phyloP scores from a whole-genome alignment of 2,113 vertebrate species.

The Butastur rufipennis region DNA sequence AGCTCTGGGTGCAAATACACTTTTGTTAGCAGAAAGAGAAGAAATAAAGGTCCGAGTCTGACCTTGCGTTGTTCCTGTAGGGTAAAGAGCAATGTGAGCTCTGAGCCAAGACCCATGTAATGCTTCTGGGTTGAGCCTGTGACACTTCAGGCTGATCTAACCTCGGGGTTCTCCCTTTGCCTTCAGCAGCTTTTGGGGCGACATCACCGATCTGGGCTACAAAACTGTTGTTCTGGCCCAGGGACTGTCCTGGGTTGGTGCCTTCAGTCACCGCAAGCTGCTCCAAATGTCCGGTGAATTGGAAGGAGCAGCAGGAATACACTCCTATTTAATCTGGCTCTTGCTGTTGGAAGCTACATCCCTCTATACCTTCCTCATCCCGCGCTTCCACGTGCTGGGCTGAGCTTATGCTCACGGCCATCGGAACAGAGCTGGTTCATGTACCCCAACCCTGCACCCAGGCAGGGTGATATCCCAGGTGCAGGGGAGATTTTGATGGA shows the following conservation, averaged over 20 bases:
- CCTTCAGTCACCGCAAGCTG: fast-evolving
- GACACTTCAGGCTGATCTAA: background rate
- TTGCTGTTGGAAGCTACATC: background rate
- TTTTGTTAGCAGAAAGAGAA: background rate
- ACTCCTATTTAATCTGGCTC: background rate
- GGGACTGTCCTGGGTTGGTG: background rate
- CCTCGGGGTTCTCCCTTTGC: background rate
- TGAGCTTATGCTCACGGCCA: fast-evolving
- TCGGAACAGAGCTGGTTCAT: fast-evolving
- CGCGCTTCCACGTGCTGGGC: fast-evolving
- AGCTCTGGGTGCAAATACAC: background rate
- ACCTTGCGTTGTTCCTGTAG: background rate
- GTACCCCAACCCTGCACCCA: background rate
- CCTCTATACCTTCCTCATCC: background rate
- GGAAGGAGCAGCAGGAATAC: background rate
- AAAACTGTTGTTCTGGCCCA: background rate
- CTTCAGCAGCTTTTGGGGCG: background rate
- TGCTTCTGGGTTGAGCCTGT: background rate
- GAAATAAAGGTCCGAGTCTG: background rate
- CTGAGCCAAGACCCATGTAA: fast-evolving
- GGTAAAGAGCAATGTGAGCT: background rate
- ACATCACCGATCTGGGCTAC: background rate
- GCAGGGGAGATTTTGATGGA: background rate
- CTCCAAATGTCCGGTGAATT: background rate
- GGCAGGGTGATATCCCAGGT: background rate